phyloP scores from a whole-genome alignment of 2,888 invertebrate species.

The Omphaloscelis lunosa region DNA sequence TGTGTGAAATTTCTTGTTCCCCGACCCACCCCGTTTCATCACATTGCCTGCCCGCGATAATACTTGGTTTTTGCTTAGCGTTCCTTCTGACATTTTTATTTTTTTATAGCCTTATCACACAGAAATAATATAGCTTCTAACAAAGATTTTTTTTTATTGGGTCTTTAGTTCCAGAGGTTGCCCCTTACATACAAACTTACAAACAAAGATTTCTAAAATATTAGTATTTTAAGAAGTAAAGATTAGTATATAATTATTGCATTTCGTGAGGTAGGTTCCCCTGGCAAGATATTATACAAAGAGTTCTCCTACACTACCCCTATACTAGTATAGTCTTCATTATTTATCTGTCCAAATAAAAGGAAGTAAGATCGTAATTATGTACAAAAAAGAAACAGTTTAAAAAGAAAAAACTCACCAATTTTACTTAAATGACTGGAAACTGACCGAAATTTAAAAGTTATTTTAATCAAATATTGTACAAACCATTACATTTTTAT shows the following conservation, averaged over 20 bases:
- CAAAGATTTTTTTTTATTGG: no score
- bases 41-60: no score
- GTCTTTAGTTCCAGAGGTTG: no score
- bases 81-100: no score
- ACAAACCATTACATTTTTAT: neutral
- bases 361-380: neutral
- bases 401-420: neutral
- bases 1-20: no score
- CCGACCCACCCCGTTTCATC: no score
- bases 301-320: accelerated
- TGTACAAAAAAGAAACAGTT: neutral
- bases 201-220: no score
- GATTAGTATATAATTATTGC: neutral
- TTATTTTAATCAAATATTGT: neutral
- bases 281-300: neutral
- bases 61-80: no score
- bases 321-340: neutral
- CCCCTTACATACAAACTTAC: no score
- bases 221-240: no score
- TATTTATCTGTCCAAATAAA: neutral
- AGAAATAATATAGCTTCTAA: no score
- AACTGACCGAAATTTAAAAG: neutral
- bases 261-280: neutral
- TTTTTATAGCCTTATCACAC: no score
- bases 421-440: neutral